These are phyloP conservation scores for Hesperia comma DNA, from an alignment of 2,888 invertebrate species.

Conservation along the genomic window DNA sequence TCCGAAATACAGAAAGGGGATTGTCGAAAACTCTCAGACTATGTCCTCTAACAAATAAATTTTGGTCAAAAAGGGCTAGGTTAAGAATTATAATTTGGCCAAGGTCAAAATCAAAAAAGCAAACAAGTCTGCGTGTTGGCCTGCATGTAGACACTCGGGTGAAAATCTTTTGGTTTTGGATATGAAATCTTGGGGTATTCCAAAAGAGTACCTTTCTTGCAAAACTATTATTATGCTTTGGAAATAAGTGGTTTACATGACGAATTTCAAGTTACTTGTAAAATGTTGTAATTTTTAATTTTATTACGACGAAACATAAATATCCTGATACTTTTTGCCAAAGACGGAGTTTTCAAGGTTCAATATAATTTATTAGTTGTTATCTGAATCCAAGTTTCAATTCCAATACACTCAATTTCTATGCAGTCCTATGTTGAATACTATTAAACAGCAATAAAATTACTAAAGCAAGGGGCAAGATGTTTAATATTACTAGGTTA, in stretches of 20 bases:
- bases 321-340: too few species aligned
- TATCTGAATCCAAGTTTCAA: too few species aligned
- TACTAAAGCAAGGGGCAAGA: too few species aligned
- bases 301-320: constrained; percentile 4
- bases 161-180: neutral
- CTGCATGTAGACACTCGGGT: neutral
- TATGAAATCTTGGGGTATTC: too few species aligned
- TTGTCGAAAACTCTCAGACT: constrained; percentile 7
- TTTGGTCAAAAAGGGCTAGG: neutral
- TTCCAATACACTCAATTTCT: too few species aligned
- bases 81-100: constrained; percentile 9
- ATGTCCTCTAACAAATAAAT: neutral
- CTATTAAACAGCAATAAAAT: too few species aligned
- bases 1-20: constrained; percentile 23
- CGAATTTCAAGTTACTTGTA: neutral
- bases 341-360: too few species aligned
- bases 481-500: too few species aligned
- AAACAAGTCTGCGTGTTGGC: constrained; percentile 1
- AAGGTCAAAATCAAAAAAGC: constrained; percentile 10
- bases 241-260: neutral
- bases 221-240: neutral
- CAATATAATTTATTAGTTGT: too few species aligned
- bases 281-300: neutral
- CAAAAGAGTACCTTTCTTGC: neutral
- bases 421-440: too few species aligned